Percentiles rank a stretch among this genome's conserved stretches.
Conservation (phyloP, 2,888 invertebrate genomes). For the Agriopis leucophaearia region DNA sequence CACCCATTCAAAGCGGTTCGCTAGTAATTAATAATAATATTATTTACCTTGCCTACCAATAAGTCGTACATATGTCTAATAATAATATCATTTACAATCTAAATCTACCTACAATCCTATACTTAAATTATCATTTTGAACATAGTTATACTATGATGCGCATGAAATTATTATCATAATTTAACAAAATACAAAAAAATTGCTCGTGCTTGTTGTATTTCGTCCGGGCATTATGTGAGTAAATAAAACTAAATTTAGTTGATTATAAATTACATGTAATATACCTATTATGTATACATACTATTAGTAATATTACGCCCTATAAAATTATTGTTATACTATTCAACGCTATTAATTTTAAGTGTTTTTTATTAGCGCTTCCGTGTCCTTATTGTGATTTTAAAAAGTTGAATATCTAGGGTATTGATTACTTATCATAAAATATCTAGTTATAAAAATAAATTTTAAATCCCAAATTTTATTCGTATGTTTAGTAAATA, state of each 20-base stretch:
- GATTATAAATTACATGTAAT: not conserved
- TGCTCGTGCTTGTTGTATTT: constrained; percentile 48
- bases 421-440: constrained; percentile 16
- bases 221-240: constrained; percentile 36
- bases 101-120: no score
- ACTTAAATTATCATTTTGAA: no score
- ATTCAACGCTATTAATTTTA: constrained; percentile 16
- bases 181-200: not conserved
- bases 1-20: no score
- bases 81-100: no score
- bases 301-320: not conserved
- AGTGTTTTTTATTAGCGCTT: constrained; percentile 54
- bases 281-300: not conserved
- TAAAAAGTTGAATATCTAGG: not conserved
- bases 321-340: constrained; percentile 30
- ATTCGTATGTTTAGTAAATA: constrained; percentile 29
- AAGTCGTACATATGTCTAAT: no score
- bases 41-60: no score
- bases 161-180: no score
- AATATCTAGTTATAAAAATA: constrained; percentile 20
- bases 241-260: not conserved
- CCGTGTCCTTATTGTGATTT: constrained; percentile 51
- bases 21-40: no score
- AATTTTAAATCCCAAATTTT: constrained; percentile 26
- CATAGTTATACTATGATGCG: no score